Conservation (phyloP, 2,888 invertebrate species). For the Drosophila parthenogenetica region DNA sequence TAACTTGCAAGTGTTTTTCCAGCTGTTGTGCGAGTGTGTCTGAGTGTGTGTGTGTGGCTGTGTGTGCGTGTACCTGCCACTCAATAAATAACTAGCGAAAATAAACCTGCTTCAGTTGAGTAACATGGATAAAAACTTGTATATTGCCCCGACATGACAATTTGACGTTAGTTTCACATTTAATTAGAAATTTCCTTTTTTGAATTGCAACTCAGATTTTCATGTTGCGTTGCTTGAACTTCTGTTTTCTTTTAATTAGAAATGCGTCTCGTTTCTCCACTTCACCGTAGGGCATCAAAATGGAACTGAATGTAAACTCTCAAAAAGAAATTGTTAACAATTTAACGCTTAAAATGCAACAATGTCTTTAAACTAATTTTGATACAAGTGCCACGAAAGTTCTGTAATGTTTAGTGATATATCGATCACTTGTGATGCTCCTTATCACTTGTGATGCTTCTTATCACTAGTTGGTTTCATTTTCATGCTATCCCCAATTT, state of each 20-base stretch:
- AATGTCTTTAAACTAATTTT: conserved; percentile 45
- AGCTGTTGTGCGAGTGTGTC: conserved; percentile 10
- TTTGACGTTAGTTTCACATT: conserved; percentile 56
- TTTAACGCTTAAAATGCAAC: conserved; percentile 30
- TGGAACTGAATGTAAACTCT: neutral
- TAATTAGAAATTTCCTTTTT: conserved; percentile 21
- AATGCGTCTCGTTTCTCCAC: conserved; percentile 13
- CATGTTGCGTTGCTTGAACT: neutral
- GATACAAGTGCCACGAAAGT: neutral
- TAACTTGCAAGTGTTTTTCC: conserved; percentile 56
- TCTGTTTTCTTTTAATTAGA: conserved; percentile 12
- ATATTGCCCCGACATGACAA: conserved; percentile 51
- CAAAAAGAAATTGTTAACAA: neutral
- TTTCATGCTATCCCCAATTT: conserved; percentile 20
- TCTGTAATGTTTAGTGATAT: too few species aligned
- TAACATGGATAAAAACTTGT: conserved; percentile 18
- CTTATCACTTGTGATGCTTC: conserved; percentile 29
- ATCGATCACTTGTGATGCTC: conserved; percentile 15
- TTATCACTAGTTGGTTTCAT: conserved; percentile 17
- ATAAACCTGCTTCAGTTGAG: conserved; percentile 45
- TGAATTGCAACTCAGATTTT: conserved; percentile 8
- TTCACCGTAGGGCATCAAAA: conserved; percentile 4
- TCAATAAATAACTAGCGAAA: conserved; percentile 74
- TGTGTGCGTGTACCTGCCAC: conserved; percentile 42
- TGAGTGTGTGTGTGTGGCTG: conserved; percentile 16